Conservation (phyloP, 2,113 vertebrate species). For the Eubucco bourcierii region DNA sequence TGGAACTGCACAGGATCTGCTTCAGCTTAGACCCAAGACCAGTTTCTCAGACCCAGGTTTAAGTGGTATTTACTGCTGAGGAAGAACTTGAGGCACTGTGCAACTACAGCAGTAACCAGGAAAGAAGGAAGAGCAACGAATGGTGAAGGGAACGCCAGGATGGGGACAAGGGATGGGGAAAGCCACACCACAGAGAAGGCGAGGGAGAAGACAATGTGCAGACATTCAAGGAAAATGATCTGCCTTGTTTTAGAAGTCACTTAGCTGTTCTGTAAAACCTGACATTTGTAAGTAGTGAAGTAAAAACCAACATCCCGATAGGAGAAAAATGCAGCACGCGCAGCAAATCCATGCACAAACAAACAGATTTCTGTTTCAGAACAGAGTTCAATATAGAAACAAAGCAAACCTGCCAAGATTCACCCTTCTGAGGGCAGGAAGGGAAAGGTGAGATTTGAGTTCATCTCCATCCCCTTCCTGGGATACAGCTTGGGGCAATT, state of each 20-base stretch:
- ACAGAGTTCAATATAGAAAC: not conserved
- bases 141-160: not conserved
- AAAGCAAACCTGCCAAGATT: not conserved
- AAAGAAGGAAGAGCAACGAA: not conserved
- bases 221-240: not conserved
- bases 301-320: not conserved
- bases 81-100: not conserved
- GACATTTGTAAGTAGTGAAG: not conserved
- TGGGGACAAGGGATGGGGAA: not conserved
- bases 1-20: not conserved
- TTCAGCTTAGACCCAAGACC: not conserved
- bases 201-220: not conserved
- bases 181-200: not conserved
- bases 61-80: not conserved
- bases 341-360: not conserved
- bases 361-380: not conserved
- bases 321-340: not conserved
- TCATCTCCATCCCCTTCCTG: not conserved
- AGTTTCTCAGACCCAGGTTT: not conserved
- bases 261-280: not conserved
- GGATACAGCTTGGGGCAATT: not conserved
- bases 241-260: not conserved
- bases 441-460: not conserved
- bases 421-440: not conserved
- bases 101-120: not conserved